Evolutionary conservation across 2,888 invertebrate species (phyloP).

Genomic region (Oithona nana): DNA sequence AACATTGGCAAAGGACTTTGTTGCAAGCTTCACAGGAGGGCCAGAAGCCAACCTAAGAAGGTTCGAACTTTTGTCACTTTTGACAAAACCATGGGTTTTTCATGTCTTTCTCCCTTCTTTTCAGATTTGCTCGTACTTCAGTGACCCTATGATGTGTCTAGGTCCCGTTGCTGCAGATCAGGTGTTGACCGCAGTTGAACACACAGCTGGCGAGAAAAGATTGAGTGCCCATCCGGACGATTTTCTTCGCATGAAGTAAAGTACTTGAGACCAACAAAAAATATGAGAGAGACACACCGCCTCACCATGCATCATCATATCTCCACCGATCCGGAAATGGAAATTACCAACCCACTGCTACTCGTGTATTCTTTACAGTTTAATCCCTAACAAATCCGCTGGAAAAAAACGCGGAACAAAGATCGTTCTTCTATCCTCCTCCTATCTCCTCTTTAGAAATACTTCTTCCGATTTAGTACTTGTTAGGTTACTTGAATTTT

Average conservation of each 20-base stretch:
- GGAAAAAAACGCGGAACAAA: too few relatives aligned
- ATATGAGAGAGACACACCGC: not conserved
- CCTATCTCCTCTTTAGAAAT: too few relatives aligned
- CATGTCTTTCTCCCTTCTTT: not conserved
- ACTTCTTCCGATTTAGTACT: too few relatives aligned
- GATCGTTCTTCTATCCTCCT: too few relatives aligned
- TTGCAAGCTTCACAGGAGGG: constrained; percentile 23
- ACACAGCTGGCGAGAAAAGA: constrained; percentile 61
- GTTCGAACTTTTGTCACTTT: constrained; percentile 1
- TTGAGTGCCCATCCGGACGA: constrained; percentile 34
- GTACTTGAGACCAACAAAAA: not conserved
- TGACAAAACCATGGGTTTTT: not conserved
- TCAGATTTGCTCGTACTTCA: constrained; percentile 22
- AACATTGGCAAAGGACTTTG: constrained; percentile 23
- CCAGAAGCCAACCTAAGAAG: constrained; percentile 22
- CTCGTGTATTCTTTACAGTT: too few relatives aligned
- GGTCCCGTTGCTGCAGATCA: constrained; percentile 20
- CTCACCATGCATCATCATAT: not conserved
- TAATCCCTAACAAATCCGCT: too few relatives aligned
- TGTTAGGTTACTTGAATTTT: too few relatives aligned
- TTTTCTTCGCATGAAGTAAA: constrained; percentile 14
- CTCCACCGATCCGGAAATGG: not conserved
- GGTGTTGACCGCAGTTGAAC: constrained; percentile 35
- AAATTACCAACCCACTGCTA: not conserved
- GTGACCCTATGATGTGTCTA: constrained; percentile 22